phyloP scores from a whole-genome alignment of 2,797 vertebrate species.

The Nyctalus aviator region DNA sequence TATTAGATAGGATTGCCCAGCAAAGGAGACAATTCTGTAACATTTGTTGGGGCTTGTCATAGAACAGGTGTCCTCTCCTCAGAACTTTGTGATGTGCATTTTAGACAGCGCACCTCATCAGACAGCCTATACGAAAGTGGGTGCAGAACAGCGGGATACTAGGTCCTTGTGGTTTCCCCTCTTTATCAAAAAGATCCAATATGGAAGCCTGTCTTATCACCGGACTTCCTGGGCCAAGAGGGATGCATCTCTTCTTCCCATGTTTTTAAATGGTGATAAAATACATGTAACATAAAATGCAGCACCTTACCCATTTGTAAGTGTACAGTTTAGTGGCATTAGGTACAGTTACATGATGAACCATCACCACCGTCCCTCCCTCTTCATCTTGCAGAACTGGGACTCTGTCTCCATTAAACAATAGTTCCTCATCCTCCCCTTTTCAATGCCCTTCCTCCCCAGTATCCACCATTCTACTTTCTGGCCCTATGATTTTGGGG shows the following conservation, averaged over 20 bases:
- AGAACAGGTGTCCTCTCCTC: background rate
- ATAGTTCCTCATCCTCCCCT: too few species aligned
- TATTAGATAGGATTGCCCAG: background rate
- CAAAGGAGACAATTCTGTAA: background rate
- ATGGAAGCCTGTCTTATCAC: background rate
- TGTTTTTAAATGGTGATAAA: background rate
- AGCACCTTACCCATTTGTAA: background rate
- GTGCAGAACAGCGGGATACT: background rate
- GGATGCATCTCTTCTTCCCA: background rate
- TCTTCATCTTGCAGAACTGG: background rate
- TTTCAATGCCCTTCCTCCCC: rapidly evolving
- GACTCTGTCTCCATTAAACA: background rate
- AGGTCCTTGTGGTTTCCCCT: background rate
- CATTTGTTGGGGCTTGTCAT: rapidly evolving
- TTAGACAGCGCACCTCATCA: background rate
- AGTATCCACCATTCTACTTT: background rate
- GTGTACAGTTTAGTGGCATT: too few species aligned
- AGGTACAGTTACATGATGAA: background rate
- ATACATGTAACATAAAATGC: background rate
- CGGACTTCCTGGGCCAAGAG: background rate
- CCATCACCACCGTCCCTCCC: background rate
- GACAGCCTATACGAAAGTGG: background rate
- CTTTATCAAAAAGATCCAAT: background rate
- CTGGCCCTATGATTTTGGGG: background rate
- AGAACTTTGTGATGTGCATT: background rate